These are phyloP conservation scores for Ormia ochracea DNA, from an alignment of 2,888 invertebrate genomes.

Conservation along the genomic window DNA sequence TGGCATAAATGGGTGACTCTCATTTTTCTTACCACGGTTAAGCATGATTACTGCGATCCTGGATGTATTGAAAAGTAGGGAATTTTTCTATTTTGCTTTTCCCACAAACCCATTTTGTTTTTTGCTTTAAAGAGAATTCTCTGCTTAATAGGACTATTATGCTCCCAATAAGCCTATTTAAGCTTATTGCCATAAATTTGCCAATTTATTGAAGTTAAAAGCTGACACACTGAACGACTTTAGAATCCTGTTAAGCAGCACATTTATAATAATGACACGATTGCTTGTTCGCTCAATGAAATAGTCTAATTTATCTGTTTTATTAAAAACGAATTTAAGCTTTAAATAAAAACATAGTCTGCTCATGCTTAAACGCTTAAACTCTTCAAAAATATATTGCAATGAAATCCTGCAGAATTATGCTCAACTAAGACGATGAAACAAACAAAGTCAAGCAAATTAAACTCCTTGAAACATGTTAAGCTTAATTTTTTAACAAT, in stretches of 20 bases:
- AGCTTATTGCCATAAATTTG: constrained; percentile 11
- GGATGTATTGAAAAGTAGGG: too few species aligned
- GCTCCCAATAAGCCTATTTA: background rate
- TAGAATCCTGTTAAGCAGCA: background rate
- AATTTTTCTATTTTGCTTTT: too few species aligned
- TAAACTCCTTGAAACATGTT: constrained; percentile 29
- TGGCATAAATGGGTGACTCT: too few species aligned
- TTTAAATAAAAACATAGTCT: constrained; percentile 15
- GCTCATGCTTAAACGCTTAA: constrained; percentile 36
- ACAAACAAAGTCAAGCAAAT: constrained; percentile 15
- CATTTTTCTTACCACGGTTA: too few species aligned
- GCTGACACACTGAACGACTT: background rate
- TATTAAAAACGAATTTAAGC: constrained; percentile 43
- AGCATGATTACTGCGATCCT: too few species aligned
- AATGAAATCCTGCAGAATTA: constrained; percentile 54
- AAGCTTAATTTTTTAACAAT: constrained; percentile 47
- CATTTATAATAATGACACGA: background rate
- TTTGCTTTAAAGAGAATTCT: too few species aligned
- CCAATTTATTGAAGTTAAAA: constrained; percentile 23
- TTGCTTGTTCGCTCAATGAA: constrained; percentile 34
- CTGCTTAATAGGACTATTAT: too few species aligned
- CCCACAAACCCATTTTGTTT: too few species aligned
- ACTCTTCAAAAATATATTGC: constrained; percentile 49
- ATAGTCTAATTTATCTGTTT: constrained; percentile 47
- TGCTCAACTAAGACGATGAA: constrained; percentile 23